Percentiles rank a stretch among this genome's conserved stretches.
phyloP scores from a whole-genome alignment of 1,140 invertebrate genomes.

The Caenorhabditis inopinata region DNA sequence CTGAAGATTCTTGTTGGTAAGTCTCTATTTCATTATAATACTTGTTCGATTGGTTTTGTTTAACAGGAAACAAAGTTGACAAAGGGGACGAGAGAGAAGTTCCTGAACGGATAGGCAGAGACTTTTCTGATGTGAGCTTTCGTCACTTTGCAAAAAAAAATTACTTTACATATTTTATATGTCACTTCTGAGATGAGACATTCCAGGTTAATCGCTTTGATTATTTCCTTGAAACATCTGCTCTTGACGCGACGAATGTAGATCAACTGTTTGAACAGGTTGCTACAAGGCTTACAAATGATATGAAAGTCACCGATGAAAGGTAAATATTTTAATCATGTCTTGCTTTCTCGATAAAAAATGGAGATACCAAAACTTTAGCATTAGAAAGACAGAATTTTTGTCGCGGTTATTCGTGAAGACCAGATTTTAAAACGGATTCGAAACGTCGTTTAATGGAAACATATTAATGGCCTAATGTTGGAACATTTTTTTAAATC shows the following conservation, averaged over 20 bases:
- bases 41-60: background rate
- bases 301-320: constrained; percentile 64
- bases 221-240: constrained; percentile 65
- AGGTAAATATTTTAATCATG: too few relatives aligned
- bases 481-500: too few relatives aligned
- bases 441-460: too few relatives aligned
- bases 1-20: constrained; percentile 64
- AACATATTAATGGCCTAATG: too few relatives aligned
- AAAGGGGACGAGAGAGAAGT: constrained; percentile 65
- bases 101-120: constrained; percentile 60
- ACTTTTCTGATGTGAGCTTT: constrained; percentile 56
- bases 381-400: too few relatives aligned
- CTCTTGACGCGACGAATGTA: constrained; percentile 64
- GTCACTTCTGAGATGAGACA: too few relatives aligned
- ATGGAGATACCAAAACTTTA: too few relatives aligned
- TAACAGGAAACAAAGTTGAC: constrained; percentile 66
- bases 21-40: constrained; percentile 21
- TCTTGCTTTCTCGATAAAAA: too few relatives aligned
- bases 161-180: too few relatives aligned
- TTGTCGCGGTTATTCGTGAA: too few relatives aligned
- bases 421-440: too few relatives aligned
- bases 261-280: constrained; percentile 65
- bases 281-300: constrained; percentile 58
- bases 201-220: constrained; percentile 59
- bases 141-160: background rate